Evolutionary conservation across 2,797 vertebrate species (phyloP), one percentile per base, ranked within the genome.

Genomic region (Tenualosa thibaudeaui): DNA sequence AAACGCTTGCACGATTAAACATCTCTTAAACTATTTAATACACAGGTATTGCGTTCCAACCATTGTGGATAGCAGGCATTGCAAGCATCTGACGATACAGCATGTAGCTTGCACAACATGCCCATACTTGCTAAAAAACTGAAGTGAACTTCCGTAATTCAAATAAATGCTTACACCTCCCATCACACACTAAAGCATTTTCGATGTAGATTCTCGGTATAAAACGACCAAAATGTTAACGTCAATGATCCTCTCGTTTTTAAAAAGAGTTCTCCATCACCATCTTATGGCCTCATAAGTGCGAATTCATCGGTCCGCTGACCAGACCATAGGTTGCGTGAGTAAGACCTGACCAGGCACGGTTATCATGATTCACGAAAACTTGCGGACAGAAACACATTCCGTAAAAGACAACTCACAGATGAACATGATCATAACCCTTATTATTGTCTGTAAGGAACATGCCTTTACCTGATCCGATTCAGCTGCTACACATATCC

Each of bases 101-200:
- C 62, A 85, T 83, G 53, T 68, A 84, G n/a, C 84, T 83, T 85
- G 65, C 84, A 83, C 91, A 91, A 60, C 94, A 89, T 91, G 95
- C 91, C 90, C 84, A 51, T 88, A 93, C 95, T 88, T 78, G 94
- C 89, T 86, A 82, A 83, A 31, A 86, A 85, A 84, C 1, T 82
- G 31, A 37, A 85, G 54, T 84, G 37, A 88, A 91, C 92, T 91
- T 93, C 91, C 91, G 86, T 91, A 90, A 91, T 89, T 88, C 87
- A 15, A 43, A 17, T 40, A 1, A 51, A 84, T 86, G 86, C 86
- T 90, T 75, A 78, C 71, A 46, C 71, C 7, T 51, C 50, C 71
- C 40, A 88, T 19, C 7, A 31, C 17, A 40, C 68, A 88, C 19
- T 19, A 81, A 19, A 26, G 3, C 65, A 26, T 49, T 13, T 22